Evolutionary conservation across 2,888 invertebrate species (phyloP).

Genomic region (Heteropelma amictum): DNA sequence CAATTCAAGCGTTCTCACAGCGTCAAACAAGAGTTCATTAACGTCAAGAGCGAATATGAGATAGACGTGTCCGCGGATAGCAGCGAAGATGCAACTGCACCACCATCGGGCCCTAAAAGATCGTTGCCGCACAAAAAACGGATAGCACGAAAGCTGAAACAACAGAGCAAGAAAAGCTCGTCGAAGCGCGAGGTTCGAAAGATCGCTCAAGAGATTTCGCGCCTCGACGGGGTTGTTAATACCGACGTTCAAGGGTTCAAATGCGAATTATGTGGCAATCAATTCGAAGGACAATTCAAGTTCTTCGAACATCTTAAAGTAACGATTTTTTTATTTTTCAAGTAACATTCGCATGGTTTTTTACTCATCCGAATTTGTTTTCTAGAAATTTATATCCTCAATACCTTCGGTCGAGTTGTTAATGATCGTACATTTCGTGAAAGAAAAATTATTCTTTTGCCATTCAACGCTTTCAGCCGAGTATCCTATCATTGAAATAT

Average conservation of each 20-base stretch:
- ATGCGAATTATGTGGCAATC: conserved; percentile 89
- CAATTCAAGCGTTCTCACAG: conserved; percentile 71
- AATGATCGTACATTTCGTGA: no score
- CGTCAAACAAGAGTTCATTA: conserved; percentile 74
- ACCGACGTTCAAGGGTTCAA: conserved; percentile 80
- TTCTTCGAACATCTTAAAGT: conserved; percentile 92
- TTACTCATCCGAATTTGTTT: no score
- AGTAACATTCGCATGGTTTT: no score
- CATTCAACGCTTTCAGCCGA: no score
- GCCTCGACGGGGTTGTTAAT: conserved; percentile 57
- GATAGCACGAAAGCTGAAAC: conserved; percentile 87
- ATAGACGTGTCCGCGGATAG: conserved; percentile 78
- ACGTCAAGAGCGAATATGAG: conserved; percentile 77
- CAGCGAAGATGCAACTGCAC: conserved; percentile 75
- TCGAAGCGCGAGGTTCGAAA: conserved; percentile 67
- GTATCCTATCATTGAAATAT: no score
- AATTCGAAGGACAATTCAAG: conserved; percentile 87
- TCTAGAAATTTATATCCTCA: no score
- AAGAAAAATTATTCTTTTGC: no score
- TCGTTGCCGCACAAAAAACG: conserved; percentile 92
- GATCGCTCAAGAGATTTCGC: conserved; percentile 58
- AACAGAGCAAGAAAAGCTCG: conserved; percentile 70
- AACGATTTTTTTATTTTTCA: conserved; percentile 66
- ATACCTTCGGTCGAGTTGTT: no score
- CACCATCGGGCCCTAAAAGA: conserved; percentile 80